Percentiles rank a stretch among this genome's conserved stretches.
Conservation (phyloP, 64 coral and sea anemone genomes). For the Stichodactyla helianthus region DNA sequence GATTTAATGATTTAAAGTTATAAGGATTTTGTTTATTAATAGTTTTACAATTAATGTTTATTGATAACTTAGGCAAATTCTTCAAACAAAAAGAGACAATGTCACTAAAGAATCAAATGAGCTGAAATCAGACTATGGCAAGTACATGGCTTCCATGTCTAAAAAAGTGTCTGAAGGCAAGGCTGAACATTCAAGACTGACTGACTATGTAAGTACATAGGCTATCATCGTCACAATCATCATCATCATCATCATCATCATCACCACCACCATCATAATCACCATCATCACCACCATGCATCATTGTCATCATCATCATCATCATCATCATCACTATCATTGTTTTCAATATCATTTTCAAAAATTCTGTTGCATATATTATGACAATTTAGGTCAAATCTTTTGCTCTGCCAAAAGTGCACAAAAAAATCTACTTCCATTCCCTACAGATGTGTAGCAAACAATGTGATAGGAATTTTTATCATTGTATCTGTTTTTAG, state of each 20-base stretch:
- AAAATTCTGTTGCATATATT: not conserved
- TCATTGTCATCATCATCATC: too few species aligned
- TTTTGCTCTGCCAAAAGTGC: too few species aligned
- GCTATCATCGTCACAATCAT: not conserved
- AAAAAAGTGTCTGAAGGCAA: slow-evolving; percentile 78
- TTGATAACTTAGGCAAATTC: slow-evolving; percentile 35
- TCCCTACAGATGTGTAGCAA: too few species aligned
- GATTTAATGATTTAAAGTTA: too few species aligned
- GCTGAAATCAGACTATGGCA: slow-evolving; percentile 83
- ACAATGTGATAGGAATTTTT: not conserved
- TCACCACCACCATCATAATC: too few species aligned
- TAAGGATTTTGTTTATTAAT: too few species aligned
- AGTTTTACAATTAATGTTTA: not conserved
- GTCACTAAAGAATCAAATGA: slow-evolving; percentile 83
- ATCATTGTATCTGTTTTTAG: slow-evolving; percentile 18
- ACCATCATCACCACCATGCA: too few species aligned
- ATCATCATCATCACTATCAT: too few species aligned
- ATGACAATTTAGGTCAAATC: too few species aligned
- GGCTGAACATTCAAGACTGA: slow-evolving; percentile 61
- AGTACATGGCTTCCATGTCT: slow-evolving; percentile 90
- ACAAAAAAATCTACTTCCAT: too few species aligned
- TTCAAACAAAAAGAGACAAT: slow-evolving; percentile 81
- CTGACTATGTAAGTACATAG: slow-evolving; percentile 61
- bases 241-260: too few species aligned
- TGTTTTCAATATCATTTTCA: not conserved